Evolutionary conservation across 1,140 invertebrate genomes (phyloP).

Genomic region (Drosophila equinoxialis): DNA sequence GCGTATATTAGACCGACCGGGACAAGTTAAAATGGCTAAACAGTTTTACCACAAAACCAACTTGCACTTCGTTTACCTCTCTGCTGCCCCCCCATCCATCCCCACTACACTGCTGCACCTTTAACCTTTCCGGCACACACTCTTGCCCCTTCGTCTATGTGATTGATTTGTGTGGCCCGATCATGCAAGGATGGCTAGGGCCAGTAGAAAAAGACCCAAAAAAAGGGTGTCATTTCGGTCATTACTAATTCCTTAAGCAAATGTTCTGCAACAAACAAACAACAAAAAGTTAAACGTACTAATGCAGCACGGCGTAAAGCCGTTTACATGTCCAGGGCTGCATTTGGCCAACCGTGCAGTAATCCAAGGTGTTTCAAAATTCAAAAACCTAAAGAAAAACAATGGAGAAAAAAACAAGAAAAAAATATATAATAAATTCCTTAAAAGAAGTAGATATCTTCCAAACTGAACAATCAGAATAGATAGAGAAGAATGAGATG

Average conservation of each 20-base stretch:
- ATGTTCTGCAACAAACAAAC: conserved; percentile 2
- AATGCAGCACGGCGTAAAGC: not conserved
- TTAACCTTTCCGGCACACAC: no score
- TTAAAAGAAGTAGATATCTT: no score
- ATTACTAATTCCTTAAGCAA: conserved; percentile 12
- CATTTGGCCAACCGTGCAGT: not conserved
- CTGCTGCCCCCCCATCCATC: not conserved
- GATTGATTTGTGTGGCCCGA: conserved; percentile 57
- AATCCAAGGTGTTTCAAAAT: no score
- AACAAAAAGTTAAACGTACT: conserved; percentile 5
- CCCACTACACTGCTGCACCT: no score
- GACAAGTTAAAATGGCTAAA: conserved; percentile 4
- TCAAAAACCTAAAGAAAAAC: no score
- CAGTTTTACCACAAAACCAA: conserved; percentile 1
- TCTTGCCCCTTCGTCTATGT: not conserved
- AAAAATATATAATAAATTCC: no score
- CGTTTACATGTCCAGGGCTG: not conserved
- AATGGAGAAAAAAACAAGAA: no score
- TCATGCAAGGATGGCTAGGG: conserved; percentile 48
- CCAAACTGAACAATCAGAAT: no score
- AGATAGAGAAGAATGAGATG: no score
- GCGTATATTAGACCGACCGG: conserved; percentile 16
- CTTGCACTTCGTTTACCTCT: not conserved
- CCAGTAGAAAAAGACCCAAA: not conserved
- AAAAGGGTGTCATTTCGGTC: conserved; percentile 8